phyloP scores from a whole-genome alignment of 2,888 invertebrate genomes.

The Gymnosoma rotundatum region DNA sequence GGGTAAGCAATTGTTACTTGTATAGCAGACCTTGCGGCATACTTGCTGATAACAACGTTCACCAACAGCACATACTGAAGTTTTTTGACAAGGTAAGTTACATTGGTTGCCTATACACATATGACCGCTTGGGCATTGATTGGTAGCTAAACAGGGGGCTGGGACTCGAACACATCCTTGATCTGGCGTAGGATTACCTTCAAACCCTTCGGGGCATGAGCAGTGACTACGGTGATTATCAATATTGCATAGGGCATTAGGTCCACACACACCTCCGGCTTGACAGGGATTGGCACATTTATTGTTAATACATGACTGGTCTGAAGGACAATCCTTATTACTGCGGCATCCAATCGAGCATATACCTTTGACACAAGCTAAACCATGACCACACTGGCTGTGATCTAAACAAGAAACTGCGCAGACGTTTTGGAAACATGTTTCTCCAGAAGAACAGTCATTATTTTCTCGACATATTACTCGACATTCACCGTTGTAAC shows the following conservation, averaged over 20 bases:
- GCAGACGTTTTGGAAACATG: constrained; percentile 90
- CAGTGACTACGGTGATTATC: constrained; percentile 89
- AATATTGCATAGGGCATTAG: constrained; percentile 91
- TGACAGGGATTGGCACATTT: constrained; percentile 93
- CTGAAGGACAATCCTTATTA: constrained; percentile 89
- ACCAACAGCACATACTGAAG: constrained; percentile 90
- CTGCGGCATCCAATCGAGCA: constrained; percentile 93
- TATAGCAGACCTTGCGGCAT: constrained; percentile 93
- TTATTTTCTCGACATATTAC: constrained; percentile 89
- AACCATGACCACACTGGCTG: constrained; percentile 89
- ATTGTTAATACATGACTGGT: constrained; percentile 91
- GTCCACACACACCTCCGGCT: constrained; percentile 89
- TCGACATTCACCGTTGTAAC: constrained; percentile 92
- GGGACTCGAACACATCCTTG: constrained; percentile 94
- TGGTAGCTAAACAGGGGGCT: constrained; percentile 85
- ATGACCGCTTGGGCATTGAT: constrained; percentile 89
- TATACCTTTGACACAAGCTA: constrained; percentile 91
- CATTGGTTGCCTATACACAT: constrained; percentile 91
- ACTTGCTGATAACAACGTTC: constrained; percentile 91
- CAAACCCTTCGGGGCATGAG: constrained; percentile 92
- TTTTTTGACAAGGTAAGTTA: constrained; percentile 89
- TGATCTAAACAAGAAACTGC: constrained; percentile 91
- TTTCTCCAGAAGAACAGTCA: constrained; percentile 91
- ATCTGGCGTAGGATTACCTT: constrained; percentile 92
- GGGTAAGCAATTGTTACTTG: constrained; percentile 93